These are phyloP conservation scores for Heliconius charithonia DNA, from an alignment of 2,888 invertebrate species.

Conservation along the genomic window DNA sequence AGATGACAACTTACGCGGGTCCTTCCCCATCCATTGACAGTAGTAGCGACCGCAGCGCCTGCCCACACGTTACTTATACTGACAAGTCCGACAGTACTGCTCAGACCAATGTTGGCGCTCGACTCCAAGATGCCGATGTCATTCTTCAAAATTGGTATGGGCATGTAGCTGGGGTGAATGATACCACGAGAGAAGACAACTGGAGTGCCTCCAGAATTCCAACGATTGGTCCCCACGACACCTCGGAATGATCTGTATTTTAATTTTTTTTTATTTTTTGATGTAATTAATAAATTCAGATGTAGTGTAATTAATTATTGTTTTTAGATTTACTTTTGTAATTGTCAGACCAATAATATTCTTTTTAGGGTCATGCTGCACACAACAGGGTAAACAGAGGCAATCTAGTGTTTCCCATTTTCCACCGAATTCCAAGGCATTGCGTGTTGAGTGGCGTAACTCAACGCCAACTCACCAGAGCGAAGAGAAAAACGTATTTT, in stretches of 20 bases:
- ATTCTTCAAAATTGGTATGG: constrained; percentile 48
- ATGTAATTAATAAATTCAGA: too few species aligned
- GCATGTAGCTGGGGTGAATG: constrained; percentile 53
- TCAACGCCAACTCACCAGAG: too few species aligned
- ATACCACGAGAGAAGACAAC: constrained; percentile 63
- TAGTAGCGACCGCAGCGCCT: constrained; percentile 46
- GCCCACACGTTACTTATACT: constrained; percentile 46
- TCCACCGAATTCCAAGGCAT: too few species aligned
- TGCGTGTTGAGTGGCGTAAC: too few species aligned
- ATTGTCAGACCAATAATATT: too few species aligned
- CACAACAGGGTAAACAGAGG: too few species aligned
- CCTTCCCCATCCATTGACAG: constrained; percentile 56
- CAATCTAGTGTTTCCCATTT: too few species aligned
- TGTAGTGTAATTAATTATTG: too few species aligned
- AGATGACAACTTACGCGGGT: constrained; percentile 35
- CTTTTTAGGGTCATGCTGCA: too few species aligned
- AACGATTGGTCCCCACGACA: constrained; percentile 63
- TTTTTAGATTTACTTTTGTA: too few species aligned
- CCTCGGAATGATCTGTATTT: constrained; percentile 58
- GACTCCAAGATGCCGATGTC: constrained; percentile 55
- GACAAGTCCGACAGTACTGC: constrained; percentile 37
- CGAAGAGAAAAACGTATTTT: too few species aligned
- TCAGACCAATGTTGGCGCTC: constrained; percentile 40
- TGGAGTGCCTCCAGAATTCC: constrained; percentile 65
- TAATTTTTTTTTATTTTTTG: too few species aligned